Conservation (phyloP, 2,888 invertebrate genomes). For the Callimorpha dominula region DNA sequence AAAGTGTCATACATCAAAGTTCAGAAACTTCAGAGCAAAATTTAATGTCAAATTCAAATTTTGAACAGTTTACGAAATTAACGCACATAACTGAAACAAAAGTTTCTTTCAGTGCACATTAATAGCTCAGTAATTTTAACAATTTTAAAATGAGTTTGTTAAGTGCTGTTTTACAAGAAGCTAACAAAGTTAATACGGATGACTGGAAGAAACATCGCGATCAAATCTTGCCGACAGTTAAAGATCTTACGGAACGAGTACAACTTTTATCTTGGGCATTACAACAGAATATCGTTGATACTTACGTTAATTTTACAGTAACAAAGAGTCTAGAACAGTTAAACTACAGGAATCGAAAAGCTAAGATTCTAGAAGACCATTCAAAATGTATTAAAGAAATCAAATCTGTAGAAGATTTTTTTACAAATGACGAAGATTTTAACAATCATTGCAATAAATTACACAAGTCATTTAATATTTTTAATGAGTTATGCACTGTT, state of each 20-base stretch:
- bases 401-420: slow-evolving; percentile 57
- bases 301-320: slow-evolving; percentile 69
- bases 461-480: slow-evolving; percentile 56
- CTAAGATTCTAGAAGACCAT: slow-evolving; percentile 67
- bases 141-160: slow-evolving; percentile 77
- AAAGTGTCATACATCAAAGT: background rate
- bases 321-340: slow-evolving; percentile 79
- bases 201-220: slow-evolving; percentile 72
- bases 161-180: slow-evolving; percentile 75
- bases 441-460: slow-evolving; percentile 63
- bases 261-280: slow-evolving; percentile 77
- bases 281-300: slow-evolving; percentile 77
- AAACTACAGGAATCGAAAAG: slow-evolving; percentile 75
- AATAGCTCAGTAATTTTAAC: background rate
- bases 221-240: slow-evolving; percentile 65
- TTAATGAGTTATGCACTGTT: slow-evolving; percentile 67
- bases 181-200: slow-evolving; percentile 67
- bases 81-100: slow-evolving; percentile 27
- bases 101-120: background rate
- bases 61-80: slow-evolving; percentile 40
- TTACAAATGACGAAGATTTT: slow-evolving; percentile 67
- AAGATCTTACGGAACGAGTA: slow-evolving; percentile 72
- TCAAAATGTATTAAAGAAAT: slow-evolving; percentile 58
- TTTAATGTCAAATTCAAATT: slow-evolving; percentile 40
- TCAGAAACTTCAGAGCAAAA: slow-evolving; percentile 7